Conservation (phyloP, 2,888 invertebrate genomes). For the Tachina fera region DNA sequence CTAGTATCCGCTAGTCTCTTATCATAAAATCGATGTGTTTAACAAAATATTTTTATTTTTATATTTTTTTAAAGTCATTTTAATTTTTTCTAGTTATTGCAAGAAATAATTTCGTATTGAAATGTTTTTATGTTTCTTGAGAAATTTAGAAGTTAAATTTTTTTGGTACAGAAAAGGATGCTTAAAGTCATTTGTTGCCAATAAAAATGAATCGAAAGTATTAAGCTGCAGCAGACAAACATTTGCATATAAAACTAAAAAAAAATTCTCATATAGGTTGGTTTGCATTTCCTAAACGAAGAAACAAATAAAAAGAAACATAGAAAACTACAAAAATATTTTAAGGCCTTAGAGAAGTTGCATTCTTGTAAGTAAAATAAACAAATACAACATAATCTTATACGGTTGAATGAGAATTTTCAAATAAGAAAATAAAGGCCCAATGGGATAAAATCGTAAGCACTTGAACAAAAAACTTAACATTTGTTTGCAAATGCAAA, state of each 20-base stretch:
- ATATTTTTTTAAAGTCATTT: too few species aligned
- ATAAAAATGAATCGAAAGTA: not conserved
- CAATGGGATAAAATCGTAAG: not conserved
- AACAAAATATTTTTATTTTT: too few species aligned
- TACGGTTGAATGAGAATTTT: not conserved
- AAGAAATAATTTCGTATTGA: too few species aligned
- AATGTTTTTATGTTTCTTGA: too few species aligned
- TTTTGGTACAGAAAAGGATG: not conserved
- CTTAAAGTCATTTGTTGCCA: conserved; percentile 16
- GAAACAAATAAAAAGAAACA: not conserved
- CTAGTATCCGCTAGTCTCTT: too few species aligned
- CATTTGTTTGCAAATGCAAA: not conserved
- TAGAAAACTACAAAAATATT: not conserved
- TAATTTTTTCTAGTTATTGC: too few species aligned
- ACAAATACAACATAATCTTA: not conserved
- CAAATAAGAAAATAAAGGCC: not conserved
- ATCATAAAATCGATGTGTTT: too few species aligned
- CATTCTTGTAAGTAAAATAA: not conserved
- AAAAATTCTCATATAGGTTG: not conserved
- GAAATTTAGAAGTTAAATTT: too few species aligned
- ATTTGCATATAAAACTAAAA: not conserved
- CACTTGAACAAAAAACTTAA: not conserved
- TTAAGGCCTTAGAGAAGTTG: not conserved
- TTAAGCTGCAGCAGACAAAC: not conserved
- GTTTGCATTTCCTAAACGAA: too few species aligned